These are phyloP conservation scores for Hypotaenidia philippensis DNA, from an alignment of 2,797 vertebrate genomes.

Conservation along the genomic window DNA sequence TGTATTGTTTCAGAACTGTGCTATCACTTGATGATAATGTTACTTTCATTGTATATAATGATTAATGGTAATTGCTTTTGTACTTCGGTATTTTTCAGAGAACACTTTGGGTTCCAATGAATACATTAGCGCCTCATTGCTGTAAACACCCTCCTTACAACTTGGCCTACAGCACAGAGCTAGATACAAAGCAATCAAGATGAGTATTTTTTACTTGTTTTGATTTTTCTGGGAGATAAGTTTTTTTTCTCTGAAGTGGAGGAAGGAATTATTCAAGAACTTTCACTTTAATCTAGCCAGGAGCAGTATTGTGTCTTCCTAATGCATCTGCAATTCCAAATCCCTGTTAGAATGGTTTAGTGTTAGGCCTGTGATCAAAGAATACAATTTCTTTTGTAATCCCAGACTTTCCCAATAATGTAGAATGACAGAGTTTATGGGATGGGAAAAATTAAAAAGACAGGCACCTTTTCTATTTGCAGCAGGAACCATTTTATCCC, in stretches of 20 bases:
- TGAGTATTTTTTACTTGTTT: constrained; percentile 14
- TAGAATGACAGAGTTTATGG: not conserved
- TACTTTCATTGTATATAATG: constrained; percentile 64
- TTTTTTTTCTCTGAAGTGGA: constrained; percentile 46
- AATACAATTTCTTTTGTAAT: not conserved
- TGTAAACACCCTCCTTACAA: constrained; percentile 57
- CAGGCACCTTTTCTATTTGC: not conserved
- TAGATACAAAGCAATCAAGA: constrained; percentile 19
- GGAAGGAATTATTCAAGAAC: constrained; percentile 62
- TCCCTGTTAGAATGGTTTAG: constrained; percentile 15
- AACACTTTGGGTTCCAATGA: constrained; percentile 56
- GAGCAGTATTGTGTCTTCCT: not conserved
- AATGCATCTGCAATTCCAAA: not conserved
- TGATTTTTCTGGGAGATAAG: constrained; percentile 41
- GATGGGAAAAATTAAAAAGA: not conserved
- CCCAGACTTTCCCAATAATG: not conserved
- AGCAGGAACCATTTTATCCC: not conserved
- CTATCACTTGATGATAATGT: constrained; percentile 56
- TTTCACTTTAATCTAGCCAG: constrained; percentile 37
- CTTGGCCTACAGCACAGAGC: constrained; percentile 52
- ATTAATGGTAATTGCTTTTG: constrained; percentile 76
- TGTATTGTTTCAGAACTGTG: constrained; percentile 10
- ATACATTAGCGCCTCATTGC: constrained; percentile 59
- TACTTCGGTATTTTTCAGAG: constrained; percentile 61
- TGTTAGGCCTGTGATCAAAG: not conserved